phyloP scores from a whole-genome alignment of 2,797 vertebrate genomes.

The Meriones psammophilus region DNA sequence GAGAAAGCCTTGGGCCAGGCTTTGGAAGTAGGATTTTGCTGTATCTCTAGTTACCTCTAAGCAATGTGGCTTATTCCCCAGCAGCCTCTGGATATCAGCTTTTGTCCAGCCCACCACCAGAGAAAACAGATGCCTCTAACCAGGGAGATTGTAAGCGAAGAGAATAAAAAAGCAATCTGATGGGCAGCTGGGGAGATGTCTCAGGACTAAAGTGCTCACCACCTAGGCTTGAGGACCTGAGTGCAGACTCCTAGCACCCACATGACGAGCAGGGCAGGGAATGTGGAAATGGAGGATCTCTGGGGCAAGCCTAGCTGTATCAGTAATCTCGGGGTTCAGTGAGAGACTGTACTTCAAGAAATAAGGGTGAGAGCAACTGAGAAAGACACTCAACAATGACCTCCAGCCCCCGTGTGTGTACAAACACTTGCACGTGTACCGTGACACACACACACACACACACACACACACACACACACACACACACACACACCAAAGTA shows the following conservation, averaged over 20 bases:
- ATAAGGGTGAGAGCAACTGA: not conserved
- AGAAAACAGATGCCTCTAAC: not conserved
- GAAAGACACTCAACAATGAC: not conserved
- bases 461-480: not conserved
- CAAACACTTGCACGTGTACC: not conserved
- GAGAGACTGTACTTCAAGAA: not conserved
- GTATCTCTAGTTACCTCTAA: not conserved
- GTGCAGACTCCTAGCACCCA: not conserved
- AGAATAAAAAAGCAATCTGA: not conserved
- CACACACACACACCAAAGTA: not conserved
- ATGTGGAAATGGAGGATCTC: not conserved
- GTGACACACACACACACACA: not conserved
- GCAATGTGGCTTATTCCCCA: not conserved
- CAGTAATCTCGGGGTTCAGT: too few relatives aligned
- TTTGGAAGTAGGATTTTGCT: not conserved
- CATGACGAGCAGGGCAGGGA: not conserved
- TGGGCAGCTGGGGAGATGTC: too few relatives aligned
- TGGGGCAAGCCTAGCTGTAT: not conserved
- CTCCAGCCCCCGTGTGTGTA: too few relatives aligned
- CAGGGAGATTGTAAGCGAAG: not conserved
- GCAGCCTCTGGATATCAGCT: not conserved
- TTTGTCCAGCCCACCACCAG: not conserved
- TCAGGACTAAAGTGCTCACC: not conserved
- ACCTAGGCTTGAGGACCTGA: not conserved
- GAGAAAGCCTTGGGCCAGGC: not conserved